Percentiles rank a stretch among this genome's conserved stretches.
Evolutionary conservation across 2,797 vertebrate genomes (phyloP).

Genomic region (Sciurus carolinensis): DNA sequence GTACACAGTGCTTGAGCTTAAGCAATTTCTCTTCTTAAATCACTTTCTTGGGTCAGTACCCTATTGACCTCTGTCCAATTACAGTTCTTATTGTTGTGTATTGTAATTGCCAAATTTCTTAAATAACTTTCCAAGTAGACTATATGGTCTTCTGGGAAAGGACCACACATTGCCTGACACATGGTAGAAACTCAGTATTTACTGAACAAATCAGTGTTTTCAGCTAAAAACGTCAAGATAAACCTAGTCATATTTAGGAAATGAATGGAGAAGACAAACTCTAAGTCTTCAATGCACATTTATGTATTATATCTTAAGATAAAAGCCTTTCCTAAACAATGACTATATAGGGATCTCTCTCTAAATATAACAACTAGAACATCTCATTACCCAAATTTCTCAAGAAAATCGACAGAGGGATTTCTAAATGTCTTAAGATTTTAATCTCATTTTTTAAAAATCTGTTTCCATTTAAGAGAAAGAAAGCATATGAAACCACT

Average conservation of each 20-base stretch:
- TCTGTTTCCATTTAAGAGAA: constrained; percentile 68
- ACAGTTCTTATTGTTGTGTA: not conserved
- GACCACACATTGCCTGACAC: not conserved
- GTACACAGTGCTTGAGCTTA: not conserved
- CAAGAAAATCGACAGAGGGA: constrained; percentile 48
- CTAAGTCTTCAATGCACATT: not conserved
- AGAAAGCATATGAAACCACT: constrained; percentile 64
- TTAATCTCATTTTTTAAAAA: constrained; percentile 34
- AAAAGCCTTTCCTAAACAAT: constrained; percentile 21
- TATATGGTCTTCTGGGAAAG: not conserved
- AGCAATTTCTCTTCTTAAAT: not conserved
- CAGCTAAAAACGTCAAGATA: constrained; percentile 20
- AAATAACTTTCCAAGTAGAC: not conserved
- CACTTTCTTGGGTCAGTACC: not conserved
- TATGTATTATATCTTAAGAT: not conserved
- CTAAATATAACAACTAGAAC: constrained; percentile 20
- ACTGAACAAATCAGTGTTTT: not conserved
- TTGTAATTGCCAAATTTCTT: not conserved
- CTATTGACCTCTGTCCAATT: not conserved
- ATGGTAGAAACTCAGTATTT: not conserved
- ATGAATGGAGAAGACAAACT: constrained; percentile 26
- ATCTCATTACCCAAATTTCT: constrained; percentile 56
- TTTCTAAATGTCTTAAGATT: constrained; percentile 61
- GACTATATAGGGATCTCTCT: constrained; percentile 6
- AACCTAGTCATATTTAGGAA: constrained; percentile 12